phyloP scores from a whole-genome alignment of 2,797 vertebrate genomes.

The Champsocephalus gunnari region DNA sequence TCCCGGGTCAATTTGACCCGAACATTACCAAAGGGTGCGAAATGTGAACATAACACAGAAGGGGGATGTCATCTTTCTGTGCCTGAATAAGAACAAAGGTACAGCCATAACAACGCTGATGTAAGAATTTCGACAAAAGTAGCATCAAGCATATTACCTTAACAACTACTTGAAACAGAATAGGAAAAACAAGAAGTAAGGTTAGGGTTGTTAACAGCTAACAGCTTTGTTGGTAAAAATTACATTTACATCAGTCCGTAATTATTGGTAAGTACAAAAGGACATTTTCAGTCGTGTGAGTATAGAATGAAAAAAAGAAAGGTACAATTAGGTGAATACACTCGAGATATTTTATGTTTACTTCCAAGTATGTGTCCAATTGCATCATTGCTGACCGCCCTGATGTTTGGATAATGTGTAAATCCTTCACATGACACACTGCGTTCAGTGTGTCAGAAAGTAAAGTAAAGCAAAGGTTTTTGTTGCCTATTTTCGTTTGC shows the following conservation, averaged over 20 bases:
- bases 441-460: background rate
- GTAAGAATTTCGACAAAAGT: background rate
- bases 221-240: background rate
- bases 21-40: no score
- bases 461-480: conserved; percentile 24
- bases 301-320: conserved; percentile 24
- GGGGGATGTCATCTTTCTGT: no score
- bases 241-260: background rate
- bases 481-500: conserved; percentile 40
- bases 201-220: no score
- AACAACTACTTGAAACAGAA: no score
- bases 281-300: conserved; percentile 17
- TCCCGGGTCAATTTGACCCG: no score
- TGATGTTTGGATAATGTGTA: conserved; percentile 38
- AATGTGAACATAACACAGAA: no score
- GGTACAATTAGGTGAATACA: conserved; percentile 2
- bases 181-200: background rate
- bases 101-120: no score
- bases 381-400: conserved; percentile 4
- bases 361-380: conserved; percentile 4
- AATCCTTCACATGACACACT: conserved; percentile 34
- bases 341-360: background rate
- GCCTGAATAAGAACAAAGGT: no score
- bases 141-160: background rate
- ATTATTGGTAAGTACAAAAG: background rate